These are phyloP conservation scores for Urechis unicinctus DNA, from an alignment of 2,888 invertebrate genomes.

Conservation along the genomic window DNA sequence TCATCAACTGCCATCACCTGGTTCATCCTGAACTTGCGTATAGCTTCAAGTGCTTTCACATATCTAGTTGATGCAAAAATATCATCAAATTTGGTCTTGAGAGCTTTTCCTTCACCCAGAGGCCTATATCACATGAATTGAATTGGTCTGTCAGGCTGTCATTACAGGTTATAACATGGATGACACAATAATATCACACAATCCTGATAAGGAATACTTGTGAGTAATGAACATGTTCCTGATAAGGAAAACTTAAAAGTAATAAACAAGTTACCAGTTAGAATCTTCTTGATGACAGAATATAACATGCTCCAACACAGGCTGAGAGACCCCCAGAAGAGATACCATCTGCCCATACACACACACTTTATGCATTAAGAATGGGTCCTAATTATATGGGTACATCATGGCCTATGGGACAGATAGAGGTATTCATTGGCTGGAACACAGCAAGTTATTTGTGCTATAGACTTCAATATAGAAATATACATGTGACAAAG, in stretches of 20 bases:
- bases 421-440: too few species aligned
- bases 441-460: too few species aligned
- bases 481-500: too few species aligned
- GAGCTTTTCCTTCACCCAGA: slow-evolving; percentile 81
- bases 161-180: too few species aligned
- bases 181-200: too few species aligned
- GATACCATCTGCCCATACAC: slow-evolving; percentile 62
- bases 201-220: too few species aligned
- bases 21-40: slow-evolving; percentile 38
- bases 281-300: slow-evolving; percentile 99
- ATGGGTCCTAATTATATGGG: slow-evolving; percentile 2
- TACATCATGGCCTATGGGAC: too few species aligned
- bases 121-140: slow-evolving; percentile 59
- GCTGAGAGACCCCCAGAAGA: slow-evolving; percentile 79
- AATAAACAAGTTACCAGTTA: slow-evolving; percentile 60
- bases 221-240: not conserved
- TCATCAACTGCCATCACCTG: slow-evolving; percentile 28
- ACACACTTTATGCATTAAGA: not conserved
- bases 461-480: too few species aligned
- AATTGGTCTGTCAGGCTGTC: not conserved
- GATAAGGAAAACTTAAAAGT: not conserved
- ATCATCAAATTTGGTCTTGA: slow-evolving; percentile 94
- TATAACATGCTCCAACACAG: slow-evolving; percentile 91
- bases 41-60: slow-evolving; percentile 75
- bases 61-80: slow-evolving; percentile 93